These are phyloP conservation scores for Pomatorhinus ruficollis DNA, from an alignment of 2,113 vertebrate species.

Conservation along the genomic window DNA sequence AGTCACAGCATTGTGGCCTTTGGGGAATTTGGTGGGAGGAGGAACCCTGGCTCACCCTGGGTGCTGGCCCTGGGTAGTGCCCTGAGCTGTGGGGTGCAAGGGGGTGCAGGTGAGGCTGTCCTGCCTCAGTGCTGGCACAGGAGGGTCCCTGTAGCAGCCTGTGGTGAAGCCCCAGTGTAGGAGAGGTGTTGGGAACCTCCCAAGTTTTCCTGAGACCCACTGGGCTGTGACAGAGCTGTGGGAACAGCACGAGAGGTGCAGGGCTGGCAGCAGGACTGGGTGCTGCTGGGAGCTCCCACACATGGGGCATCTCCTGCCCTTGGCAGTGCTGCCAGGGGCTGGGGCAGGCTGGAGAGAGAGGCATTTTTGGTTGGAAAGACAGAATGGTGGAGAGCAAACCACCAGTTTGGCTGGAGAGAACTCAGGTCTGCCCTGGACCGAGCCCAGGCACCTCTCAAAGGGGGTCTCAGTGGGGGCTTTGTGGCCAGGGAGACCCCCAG, in stretches of 20 bases:
- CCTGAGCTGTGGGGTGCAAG: neutral
- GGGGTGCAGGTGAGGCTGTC: neutral
- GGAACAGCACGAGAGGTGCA: neutral
- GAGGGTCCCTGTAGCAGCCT: neutral
- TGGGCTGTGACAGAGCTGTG: neutral
- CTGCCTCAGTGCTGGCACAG: neutral
- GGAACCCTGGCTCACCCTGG: neutral
- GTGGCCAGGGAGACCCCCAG: neutral
- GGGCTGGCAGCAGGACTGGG: neutral
- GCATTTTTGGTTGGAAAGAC: neutral
- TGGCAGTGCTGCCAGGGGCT: neutral
- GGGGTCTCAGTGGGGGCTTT: neutral
- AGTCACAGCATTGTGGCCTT: neutral
- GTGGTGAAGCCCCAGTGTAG: neutral
- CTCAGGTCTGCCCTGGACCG: neutral
- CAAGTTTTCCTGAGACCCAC: neutral
- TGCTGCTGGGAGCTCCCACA: neutral
- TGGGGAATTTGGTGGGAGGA: neutral
- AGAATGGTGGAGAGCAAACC: neutral
- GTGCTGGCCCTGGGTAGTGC: neutral
- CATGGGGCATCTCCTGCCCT: neutral
- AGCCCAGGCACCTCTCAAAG: neutral
- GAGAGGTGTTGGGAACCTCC: neutral
- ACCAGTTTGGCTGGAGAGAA: neutral
- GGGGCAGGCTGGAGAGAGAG: neutral